Base-by-base conservation (phyloP, 2,888 invertebrate species). In the Microctonus aethiopoides region DNA sequence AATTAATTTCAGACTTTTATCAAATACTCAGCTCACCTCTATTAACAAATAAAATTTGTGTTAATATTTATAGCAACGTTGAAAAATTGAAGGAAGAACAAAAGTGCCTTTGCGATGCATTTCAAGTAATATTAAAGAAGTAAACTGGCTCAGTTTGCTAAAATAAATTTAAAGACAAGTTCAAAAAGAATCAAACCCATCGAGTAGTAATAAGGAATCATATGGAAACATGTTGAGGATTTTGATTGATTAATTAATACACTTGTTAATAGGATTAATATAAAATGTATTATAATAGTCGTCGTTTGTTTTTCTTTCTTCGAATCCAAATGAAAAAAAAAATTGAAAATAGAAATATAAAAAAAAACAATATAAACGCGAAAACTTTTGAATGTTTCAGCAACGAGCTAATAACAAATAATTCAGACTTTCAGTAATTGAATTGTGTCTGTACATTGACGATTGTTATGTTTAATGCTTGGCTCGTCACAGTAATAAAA, bases 281-380 rank as follows among this genome's bases (percentile, higher is more conserved):
- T 83, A 84, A 86, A 85, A 86, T 86, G 81, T 86, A 86, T 86
- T 85, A 80, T 83, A 80, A 80, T 84, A 82, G 77, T 82, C 77
- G 77, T 84, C 69, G 68, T 62, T 70, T 68, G 59, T 72, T 74
- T 61, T 68, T 67, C 68, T 68, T 57, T 57, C 54, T 24, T 80
- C 78, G 78, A 79, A 76, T 81, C 73, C 76, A 65, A 77, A 83
- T 65, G 60, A 60, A 70, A 34, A 46, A 46, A 60, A 61, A 52
- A 39, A 7, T 34, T 34, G 16, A 9, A 34, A 29, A 52, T 34
- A 60, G 46, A 32, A 36, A 60, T 26, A 52, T 39, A 60, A 39
- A 68, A n/a, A n/a, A n/a, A 65, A 70, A 56, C 22, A 69, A 54
- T 75, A 79, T 74, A 64, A 73, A 77, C 74, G 74, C 76, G 77